Percentiles rank a stretch among this genome's conserved stretches.
Conservation (phyloP, 2,888 invertebrate species). For the Caenorhabditis panamensis region DNA sequence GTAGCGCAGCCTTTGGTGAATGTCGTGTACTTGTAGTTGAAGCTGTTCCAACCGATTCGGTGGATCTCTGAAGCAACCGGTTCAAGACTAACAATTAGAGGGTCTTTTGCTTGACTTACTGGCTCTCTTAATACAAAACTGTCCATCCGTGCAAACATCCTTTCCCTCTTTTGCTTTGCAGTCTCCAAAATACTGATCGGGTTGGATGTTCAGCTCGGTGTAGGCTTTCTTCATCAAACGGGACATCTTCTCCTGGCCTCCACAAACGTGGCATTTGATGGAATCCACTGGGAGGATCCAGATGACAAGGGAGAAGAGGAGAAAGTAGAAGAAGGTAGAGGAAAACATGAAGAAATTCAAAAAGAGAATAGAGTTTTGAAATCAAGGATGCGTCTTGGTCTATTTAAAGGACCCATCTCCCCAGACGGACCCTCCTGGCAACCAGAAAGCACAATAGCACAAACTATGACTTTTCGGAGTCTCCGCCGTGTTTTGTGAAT, state of each 20-base stretch:
- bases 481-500: background rate
- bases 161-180: slow-evolving; percentile 41
- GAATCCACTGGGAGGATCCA: too few species aligned
- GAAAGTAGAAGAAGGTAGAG: background rate
- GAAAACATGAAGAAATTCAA: background rate
- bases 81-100: background rate
- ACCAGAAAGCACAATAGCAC: slow-evolving; percentile 15
- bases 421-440: slow-evolving; percentile 10
- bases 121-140: slow-evolving; percentile 49
- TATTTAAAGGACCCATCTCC: slow-evolving; percentile 10
- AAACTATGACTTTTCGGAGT: slow-evolving; percentile 33
- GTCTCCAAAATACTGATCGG: slow-evolving; percentile 36
- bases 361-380: background rate
- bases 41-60: slow-evolving; percentile 37
- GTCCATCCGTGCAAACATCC: slow-evolving; percentile 49
- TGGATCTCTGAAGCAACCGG: slow-evolving; percentile 27
- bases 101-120: slow-evolving; percentile 7
- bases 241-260: slow-evolving; percentile 33
- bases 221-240: slow-evolving; percentile 29
- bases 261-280: slow-evolving; percentile 29
- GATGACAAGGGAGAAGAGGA: slow-evolving; percentile 2
- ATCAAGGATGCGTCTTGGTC: background rate
- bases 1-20: slow-evolving; percentile 41
- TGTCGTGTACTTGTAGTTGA: slow-evolving; percentile 38
- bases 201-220: slow-evolving; percentile 29